A percentile compares a stretch with the other conserved stretches of the same genome.
phyloP scores from a whole-genome alignment of 1,140 invertebrate species.

The Pomacea maculata region DNA sequence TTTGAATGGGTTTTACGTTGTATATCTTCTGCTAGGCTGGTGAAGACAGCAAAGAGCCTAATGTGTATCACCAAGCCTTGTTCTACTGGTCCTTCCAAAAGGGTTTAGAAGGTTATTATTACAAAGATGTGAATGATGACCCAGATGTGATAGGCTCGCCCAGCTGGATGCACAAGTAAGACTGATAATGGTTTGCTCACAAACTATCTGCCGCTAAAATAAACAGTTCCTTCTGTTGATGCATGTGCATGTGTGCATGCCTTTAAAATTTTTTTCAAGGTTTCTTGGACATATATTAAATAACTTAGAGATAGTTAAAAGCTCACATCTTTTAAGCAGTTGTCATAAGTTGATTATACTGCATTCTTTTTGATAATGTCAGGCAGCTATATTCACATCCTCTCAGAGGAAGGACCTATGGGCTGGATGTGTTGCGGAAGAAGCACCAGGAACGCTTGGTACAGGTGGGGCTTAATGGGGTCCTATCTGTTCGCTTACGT shows the following conservation, averaged over 20 bases:
- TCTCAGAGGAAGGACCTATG: conserved; percentile 43
- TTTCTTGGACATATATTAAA: no score
- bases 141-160: conserved; percentile 35
- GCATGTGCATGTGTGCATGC: no score
- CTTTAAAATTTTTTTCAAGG: no score
- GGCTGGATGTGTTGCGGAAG: conserved; percentile 70
- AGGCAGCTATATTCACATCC: conserved; percentile 52
- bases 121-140: conserved; percentile 26
- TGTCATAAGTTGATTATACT: background rate
- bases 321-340: background rate
- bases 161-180: conserved; percentile 42
- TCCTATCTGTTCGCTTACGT: conserved; percentile 79
- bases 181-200: background rate
- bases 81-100: conserved; percentile 81
- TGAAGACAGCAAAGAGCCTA: conserved; percentile 68
- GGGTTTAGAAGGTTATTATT: conserved; percentile 54
- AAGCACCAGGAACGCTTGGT: conserved; percentile 76
- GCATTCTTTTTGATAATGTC: conserved; percentile 7
- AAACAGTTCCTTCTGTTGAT: no score
- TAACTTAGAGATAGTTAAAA: background rate
- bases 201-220: no score
- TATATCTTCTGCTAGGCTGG: conserved; percentile 23
- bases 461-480: conserved; percentile 73
- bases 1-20: background rate
- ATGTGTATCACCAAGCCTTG: conserved; percentile 79